Conservation (phyloP, 2,888 invertebrate species). For the Hypolimnas misippus region DNA sequence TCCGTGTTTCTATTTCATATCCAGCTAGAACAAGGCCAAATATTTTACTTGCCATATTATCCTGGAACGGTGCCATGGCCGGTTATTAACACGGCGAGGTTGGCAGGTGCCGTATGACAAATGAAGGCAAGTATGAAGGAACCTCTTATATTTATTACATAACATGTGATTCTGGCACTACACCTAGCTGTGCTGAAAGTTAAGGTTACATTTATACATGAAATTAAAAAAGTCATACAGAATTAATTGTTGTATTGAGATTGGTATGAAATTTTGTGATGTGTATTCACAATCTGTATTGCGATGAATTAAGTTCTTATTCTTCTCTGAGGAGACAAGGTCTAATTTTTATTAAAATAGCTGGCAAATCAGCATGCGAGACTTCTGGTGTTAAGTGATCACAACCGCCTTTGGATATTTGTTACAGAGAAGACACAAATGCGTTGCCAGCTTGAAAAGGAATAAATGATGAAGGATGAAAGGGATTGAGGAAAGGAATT, state of each 20-base stretch:
- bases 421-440: too few relatives aligned
- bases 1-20: conserved; percentile 29
- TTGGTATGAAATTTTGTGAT: background rate
- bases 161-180: conserved; percentile 13
- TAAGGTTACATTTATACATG: background rate
- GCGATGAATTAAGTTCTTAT: too few relatives aligned
- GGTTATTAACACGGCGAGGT: conserved; percentile 74
- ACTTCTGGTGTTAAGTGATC: too few relatives aligned
- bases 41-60: conserved; percentile 36
- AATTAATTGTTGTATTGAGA: background rate
- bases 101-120: conserved; percentile 74
- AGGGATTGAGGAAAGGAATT: too few relatives aligned
- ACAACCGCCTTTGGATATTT: too few relatives aligned
- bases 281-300: too few relatives aligned
- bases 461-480: too few relatives aligned
- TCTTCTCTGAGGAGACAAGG: too few relatives aligned
- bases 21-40: conserved; percentile 34
- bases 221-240: too few relatives aligned
- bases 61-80: conserved; percentile 72
- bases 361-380: too few relatives aligned
- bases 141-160: conserved; percentile 47
- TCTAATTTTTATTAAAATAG: too few relatives aligned
- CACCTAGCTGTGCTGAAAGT: background rate
- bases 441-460: too few relatives aligned
- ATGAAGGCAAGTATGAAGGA: conserved; percentile 75